A percentile compares a stretch with the other conserved stretches of the same genome.
Conservation (phyloP, 2,888 invertebrate species). For the Limnephilus auricula region DNA sequence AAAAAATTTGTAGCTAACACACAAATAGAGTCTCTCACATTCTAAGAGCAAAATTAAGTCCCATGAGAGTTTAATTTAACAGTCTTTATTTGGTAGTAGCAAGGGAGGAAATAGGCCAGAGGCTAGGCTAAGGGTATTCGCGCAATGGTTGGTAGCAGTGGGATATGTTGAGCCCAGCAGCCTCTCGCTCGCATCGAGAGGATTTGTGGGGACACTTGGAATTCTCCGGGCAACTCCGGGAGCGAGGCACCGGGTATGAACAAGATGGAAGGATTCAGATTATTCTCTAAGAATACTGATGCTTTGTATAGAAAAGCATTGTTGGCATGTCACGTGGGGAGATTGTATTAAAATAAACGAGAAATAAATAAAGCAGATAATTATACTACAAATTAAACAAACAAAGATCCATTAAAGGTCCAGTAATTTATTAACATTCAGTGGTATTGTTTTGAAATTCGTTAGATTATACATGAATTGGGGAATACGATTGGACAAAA, state of each 20-base stretch:
- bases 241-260: background rate
- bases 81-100: background rate
- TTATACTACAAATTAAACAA: too few relatives aligned
- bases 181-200: slow-evolving; percentile 25
- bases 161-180: slow-evolving; percentile 14
- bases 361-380: background rate
- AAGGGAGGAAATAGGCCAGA: background rate
- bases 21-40: background rate
- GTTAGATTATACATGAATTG: too few relatives aligned
- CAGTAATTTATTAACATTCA: too few relatives aligned
- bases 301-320: background rate
- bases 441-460: too few relatives aligned
- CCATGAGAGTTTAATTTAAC: background rate
- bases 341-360: background rate
- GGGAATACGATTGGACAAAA: too few relatives aligned
- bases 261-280: background rate
- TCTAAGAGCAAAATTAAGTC: background rate
- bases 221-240: slow-evolving; percentile 30
- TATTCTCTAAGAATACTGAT: background rate
- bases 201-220: slow-evolving; percentile 49
- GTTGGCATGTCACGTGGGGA: background rate
- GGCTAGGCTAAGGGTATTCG: background rate
- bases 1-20: background rate
- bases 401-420: too few relatives aligned
- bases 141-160: slow-evolving; percentile 6